phyloP scores from a whole-genome alignment of 2,888 invertebrate species.

The Helicoverpa assulta region DNA sequence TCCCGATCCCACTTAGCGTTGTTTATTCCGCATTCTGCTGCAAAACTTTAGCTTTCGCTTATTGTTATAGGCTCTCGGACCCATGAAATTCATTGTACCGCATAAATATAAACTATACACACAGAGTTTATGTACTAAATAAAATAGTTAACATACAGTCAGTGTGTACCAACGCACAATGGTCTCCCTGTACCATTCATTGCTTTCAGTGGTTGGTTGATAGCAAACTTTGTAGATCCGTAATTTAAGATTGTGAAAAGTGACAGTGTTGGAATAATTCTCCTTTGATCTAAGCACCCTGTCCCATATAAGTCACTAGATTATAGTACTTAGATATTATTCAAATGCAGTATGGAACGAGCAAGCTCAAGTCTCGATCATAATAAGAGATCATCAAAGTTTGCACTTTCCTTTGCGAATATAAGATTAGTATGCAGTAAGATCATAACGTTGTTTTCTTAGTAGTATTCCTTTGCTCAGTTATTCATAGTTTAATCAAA shows the following conservation, averaged over 20 bases:
- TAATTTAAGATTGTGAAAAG: conserved; percentile 58
- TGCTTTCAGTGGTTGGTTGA: conserved; percentile 32
- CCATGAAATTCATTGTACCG: conserved; percentile 49
- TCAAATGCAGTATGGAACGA: conserved; percentile 27
- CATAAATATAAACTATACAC: conserved; percentile 49
- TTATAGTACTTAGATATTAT: conserved; percentile 16
- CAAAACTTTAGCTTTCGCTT: conserved; percentile 61
- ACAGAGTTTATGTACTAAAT: conserved; percentile 25
- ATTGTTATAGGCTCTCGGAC: conserved; percentile 46
- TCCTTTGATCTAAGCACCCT: conserved; percentile 39
- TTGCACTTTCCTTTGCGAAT: conserved; percentile 12
- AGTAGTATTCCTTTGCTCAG: conserved; percentile 4
- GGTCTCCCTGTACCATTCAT: conserved; percentile 19
- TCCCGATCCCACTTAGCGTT: conserved; percentile 62
- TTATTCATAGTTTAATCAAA: conserved; percentile 37
- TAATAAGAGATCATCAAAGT: conserved; percentile 35
- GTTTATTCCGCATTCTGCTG: conserved; percentile 61
- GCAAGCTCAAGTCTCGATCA: conserved; percentile 22
- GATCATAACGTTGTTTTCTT: conserved; percentile 27
- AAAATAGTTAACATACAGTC: conserved; percentile 27
- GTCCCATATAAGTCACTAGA: conserved; percentile 16
- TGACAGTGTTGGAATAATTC: conserved; percentile 48
- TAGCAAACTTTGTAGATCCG: conserved; percentile 51
- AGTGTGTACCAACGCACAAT: conserved; percentile 29
- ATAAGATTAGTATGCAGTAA: conserved; percentile 19